These are phyloP conservation scores for Sesamia nonagrioides DNA, from an alignment of 1,140 invertebrate genomes.

Conservation along the genomic window DNA sequence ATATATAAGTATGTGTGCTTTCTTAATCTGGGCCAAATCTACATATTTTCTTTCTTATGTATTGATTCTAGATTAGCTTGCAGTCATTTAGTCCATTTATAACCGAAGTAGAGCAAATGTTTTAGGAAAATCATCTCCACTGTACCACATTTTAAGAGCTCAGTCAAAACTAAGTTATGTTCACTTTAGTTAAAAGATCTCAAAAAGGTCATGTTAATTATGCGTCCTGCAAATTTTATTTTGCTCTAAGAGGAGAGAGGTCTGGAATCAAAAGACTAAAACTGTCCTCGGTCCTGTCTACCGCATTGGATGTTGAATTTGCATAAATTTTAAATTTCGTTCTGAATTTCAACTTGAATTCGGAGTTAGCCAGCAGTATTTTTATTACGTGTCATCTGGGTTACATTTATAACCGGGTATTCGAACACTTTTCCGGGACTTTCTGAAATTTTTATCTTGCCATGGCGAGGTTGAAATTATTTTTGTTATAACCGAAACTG, in stretches of 20 bases:
- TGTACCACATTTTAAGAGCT: background rate
- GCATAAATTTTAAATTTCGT: slow-evolving; percentile 52
- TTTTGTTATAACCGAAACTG: slow-evolving; percentile 7
- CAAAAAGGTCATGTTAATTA: slow-evolving; percentile 22
- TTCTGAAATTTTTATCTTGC: slow-evolving; percentile 1
- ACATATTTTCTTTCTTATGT: too few relatives aligned
- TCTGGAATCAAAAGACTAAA: slow-evolving; percentile 24
- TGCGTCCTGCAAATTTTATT: slow-evolving; percentile 23
- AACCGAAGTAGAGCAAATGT: background rate
- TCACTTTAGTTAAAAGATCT: slow-evolving; percentile 2
- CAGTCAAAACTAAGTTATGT: background rate
- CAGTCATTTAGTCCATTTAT: background rate
- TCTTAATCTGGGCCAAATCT: too few relatives aligned
- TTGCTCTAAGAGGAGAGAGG: slow-evolving; percentile 4
- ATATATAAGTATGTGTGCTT: too few relatives aligned
- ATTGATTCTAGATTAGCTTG: too few relatives aligned
- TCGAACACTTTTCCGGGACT: slow-evolving; percentile 3
- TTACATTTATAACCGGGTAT: slow-evolving; percentile 5
- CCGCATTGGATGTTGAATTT: slow-evolving; percentile 38
- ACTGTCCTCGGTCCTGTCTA: slow-evolving; percentile 33
- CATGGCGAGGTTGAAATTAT: slow-evolving; percentile 16
- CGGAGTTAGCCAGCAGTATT: slow-evolving; percentile 18
- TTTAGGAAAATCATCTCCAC: background rate
- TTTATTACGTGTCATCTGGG: slow-evolving; percentile 31
- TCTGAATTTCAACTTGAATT: slow-evolving; percentile 39